These are phyloP conservation scores for Chaetorhynchus papuensis DNA, from an alignment of 2,113 vertebrate genomes.

Conservation along the genomic window DNA sequence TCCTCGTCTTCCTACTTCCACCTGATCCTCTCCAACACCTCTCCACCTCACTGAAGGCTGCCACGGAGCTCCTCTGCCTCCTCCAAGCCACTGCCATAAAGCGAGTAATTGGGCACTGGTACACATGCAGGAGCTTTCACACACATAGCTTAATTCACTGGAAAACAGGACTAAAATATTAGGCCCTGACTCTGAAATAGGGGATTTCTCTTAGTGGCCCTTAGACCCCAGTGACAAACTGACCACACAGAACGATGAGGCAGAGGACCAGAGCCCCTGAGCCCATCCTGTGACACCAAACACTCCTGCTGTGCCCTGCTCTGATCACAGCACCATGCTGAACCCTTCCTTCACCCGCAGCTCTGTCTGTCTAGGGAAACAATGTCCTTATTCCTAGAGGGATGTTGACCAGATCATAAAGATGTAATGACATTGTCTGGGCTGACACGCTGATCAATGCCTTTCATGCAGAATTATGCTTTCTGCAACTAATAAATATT, in stretches of 20 bases:
- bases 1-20: neutral
- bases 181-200: neutral
- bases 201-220: neutral
- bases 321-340: neutral
- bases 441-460: conserved; percentile 43
- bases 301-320: neutral
- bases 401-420: conserved; percentile 2
- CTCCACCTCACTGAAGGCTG: neutral
- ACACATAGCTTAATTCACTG: neutral
- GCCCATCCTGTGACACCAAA: neutral
- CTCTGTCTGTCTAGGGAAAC: neutral
- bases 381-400: neutral
- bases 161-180: neutral
- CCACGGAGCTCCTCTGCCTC: neutral
- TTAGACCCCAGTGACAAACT: neutral
- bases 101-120: neutral
- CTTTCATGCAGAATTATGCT: conserved; percentile 61
- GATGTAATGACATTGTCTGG: conserved; percentile 16
- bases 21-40: neutral
- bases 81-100: neutral
- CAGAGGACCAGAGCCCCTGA: neutral
- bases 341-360: neutral
- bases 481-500: conserved; percentile 65
- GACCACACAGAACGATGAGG: fast-evolving
- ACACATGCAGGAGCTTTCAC: neutral